Evolutionary conservation across 2,797 vertebrate genomes (phyloP).

Genomic region (Siniperca obscura): DNA sequence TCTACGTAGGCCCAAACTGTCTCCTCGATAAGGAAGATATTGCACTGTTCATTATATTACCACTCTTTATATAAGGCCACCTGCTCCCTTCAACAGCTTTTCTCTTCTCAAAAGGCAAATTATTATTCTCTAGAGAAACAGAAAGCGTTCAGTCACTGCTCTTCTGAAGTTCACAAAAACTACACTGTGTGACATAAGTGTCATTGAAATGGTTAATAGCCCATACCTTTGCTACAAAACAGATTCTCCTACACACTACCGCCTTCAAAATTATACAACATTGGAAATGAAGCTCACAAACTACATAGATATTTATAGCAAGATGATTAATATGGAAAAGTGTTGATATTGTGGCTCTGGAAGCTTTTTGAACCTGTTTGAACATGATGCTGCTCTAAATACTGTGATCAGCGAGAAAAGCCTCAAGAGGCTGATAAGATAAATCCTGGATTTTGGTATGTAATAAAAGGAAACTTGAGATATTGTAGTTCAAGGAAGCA

Average conservation of each 20-base stretch:
- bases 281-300: conserved; percentile 58
- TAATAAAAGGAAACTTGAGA: conserved; percentile 50
- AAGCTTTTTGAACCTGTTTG: conserved; percentile 36
- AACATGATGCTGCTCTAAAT: conserved; percentile 41
- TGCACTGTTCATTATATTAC: conserved; percentile 62
- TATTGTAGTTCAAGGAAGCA: conserved; percentile 53
- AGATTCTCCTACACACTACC: conserved; percentile 51
- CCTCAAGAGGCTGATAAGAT: neutral
- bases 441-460: conserved; percentile 48
- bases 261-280: conserved; percentile 59
- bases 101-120: conserved; percentile 56
- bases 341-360: conserved; percentile 41
- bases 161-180: conserved; percentile 50
- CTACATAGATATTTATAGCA: conserved; percentile 65
- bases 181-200: conserved; percentile 57
- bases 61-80: conserved; percentile 55
- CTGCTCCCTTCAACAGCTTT: conserved; percentile 39
- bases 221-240: conserved; percentile 44
- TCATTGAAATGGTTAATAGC: conserved; percentile 40
- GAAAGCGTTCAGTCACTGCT: conserved; percentile 34
- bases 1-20: conserved; percentile 46
- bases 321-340: conserved; percentile 53
- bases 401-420: conserved; percentile 17
- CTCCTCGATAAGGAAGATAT: conserved; percentile 45
- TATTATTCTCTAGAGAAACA: conserved; percentile 49